Conservation (phyloP, 2,797 vertebrate species). For the Rhincodon typus region DNA sequence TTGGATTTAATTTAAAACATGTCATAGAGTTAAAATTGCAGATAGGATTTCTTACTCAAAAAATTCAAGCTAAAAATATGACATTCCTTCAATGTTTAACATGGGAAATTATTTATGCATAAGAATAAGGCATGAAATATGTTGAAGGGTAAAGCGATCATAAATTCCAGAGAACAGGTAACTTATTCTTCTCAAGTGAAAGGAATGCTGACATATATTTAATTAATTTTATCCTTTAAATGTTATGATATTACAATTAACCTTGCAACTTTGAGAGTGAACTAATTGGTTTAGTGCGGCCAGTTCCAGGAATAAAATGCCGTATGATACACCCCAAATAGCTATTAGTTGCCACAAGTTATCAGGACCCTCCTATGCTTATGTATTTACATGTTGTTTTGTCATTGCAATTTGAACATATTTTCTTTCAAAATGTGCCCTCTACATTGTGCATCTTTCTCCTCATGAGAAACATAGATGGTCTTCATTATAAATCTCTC, state of each 20-base stretch:
- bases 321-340: not conserved
- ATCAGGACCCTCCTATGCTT: not conserved
- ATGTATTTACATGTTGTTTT: not conserved
- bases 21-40: not conserved
- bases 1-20: not conserved
- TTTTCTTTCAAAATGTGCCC: not conserved
- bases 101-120: not conserved
- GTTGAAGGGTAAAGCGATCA: not conserved
- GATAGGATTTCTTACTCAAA: not conserved
- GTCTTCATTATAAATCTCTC: not conserved
- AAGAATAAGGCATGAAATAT: not conserved
- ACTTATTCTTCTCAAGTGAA: not conserved
- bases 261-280: not conserved
- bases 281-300: not conserved
- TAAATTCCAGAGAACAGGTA: not conserved
- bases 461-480: not conserved
- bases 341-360: not conserved
- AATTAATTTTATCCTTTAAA: not conserved
- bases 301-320: not conserved
- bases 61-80: not conserved
- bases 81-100: not conserved
- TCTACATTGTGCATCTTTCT: not conserved
- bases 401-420: not conserved
- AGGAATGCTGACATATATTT: not conserved
- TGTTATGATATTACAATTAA: not conserved